Base-by-base conservation (phyloP, 2,797 vertebrate species). In the Mionectes olivaceus region DNA sequence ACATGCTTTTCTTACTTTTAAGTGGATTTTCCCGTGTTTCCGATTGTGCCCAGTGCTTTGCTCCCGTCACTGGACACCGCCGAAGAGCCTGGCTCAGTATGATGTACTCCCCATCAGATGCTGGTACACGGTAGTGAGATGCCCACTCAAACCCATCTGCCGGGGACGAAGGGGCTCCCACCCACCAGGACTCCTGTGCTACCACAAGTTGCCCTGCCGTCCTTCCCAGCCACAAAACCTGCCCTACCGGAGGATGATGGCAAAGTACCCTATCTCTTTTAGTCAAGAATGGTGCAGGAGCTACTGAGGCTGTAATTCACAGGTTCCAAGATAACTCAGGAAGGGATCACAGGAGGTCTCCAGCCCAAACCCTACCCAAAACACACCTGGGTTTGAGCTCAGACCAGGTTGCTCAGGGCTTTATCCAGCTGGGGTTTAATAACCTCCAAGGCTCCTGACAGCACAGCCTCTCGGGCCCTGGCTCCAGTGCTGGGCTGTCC, bases 241-340 rank as follows among this genome's bases (percentile, higher is more conserved):
- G 28, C 25, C 30, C 7, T 15, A 30, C 10, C 1, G 1, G 18
- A 27, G 27, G 6, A 19, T 25, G 6, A 1, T 4, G 27, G 23
- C 27, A 43, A 10, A 7, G 5, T 12, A n/a, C 8, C 8, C 30
- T 39, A 21, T 4, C 43, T 35, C 13, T 57, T 77, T 8, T 2
- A 22, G 27, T 17, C 39, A 43, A 56, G 37, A 41, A 57, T 28
- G 8, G 25, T 21, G 44, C 32, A 23, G 32, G 37, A 83, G 27
- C 24, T 61, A 14, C 43, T 41, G 55, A 49, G 14, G 11, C 37
- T 80, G 19, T 19, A 13, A n/a, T 30, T 83, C n/a, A 13, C 11
- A 11, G 12, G 9, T 27, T 28, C 46, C 14, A 18, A 8, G 18
- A 5, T 23, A 69, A 69, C 8, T 83, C 32, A 18, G 13, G 19